Percentiles rank a stretch among this genome's conserved stretches.
phyloP scores from a whole-genome alignment of 2,888 invertebrate species.

The Venusia cambrica region DNA sequence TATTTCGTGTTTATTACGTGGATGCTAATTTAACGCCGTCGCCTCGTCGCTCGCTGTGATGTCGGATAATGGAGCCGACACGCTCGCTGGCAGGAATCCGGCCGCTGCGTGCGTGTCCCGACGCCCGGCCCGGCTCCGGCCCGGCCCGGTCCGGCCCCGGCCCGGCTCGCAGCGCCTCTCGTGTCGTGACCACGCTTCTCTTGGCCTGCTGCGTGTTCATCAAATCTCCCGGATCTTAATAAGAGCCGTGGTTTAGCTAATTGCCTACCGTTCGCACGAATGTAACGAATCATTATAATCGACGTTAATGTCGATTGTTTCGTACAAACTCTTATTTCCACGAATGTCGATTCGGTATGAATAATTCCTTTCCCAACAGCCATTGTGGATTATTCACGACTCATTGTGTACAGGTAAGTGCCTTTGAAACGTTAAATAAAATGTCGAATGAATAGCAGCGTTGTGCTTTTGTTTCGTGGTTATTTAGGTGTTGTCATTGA shows the following conservation, averaged over 20 bases:
- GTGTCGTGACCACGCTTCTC: constrained; percentile 33
- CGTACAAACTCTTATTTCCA: constrained; percentile 49
- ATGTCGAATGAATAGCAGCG: constrained; percentile 56
- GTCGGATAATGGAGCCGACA: constrained; percentile 46
- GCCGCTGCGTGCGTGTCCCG: constrained; percentile 19
- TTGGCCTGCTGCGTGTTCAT: constrained; percentile 36
- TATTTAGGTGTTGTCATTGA: constrained; percentile 61
- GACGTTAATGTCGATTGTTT: constrained; percentile 51
- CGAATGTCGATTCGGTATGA: constrained; percentile 50
- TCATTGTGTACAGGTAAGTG: constrained; percentile 64
- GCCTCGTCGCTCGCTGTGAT: constrained; percentile 44
- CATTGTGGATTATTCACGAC: constrained; percentile 67
- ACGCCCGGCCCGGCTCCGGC: no score
- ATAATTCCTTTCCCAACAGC: constrained; percentile 58
- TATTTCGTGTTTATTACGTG: constrained; percentile 66
- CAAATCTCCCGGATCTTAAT: constrained; percentile 51
- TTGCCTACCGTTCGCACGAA: constrained; percentile 44
- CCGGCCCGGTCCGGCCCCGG: no score
- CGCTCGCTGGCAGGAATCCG: constrained; percentile 32
- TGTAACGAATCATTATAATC: constrained; percentile 56
- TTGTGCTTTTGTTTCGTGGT: constrained; percentile 56
- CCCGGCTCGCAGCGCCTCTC: constrained; percentile 35
- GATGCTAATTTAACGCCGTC: constrained; percentile 57
- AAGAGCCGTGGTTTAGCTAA: constrained; percentile 44
- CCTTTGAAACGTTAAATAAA: constrained; percentile 64